Percentiles rank a stretch among this genome's conserved stretches.
Conservation (phyloP, 2,888 invertebrate species). For the Dynastes maya region DNA sequence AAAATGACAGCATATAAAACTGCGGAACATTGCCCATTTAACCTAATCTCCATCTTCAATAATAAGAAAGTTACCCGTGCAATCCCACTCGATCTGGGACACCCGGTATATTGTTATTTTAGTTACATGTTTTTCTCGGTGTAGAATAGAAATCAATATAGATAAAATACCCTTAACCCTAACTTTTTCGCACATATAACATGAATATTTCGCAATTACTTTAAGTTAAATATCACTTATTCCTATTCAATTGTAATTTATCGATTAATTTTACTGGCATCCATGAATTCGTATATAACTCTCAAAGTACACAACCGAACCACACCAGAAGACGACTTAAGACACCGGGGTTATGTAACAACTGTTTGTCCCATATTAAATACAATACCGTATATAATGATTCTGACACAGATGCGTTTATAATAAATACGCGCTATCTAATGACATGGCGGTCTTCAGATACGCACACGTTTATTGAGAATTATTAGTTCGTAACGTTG, state of each 20-base stretch:
- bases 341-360: neutral
- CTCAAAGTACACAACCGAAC: no score
- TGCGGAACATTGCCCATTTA: no score
- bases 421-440: neutral
- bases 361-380: conserved; percentile 16
- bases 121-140: no score
- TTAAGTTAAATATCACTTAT: conserved; percentile 11
- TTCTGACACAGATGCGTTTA: conserved; percentile 26
- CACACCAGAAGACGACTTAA: neutral
- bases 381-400: conserved; percentile 20
- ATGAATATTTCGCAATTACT: conserved; percentile 39
- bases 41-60: no score
- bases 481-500: neutral
- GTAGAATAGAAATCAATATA: no score
- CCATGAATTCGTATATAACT: neutral
- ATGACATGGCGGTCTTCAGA: no score
- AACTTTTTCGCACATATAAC: no score
- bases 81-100: no score
- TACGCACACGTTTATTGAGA: neutral
- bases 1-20: no score
- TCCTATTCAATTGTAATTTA: conserved; percentile 40
- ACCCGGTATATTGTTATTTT: no score
- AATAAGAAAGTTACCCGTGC: no score
- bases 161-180: no score
- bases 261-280: conserved; percentile 7